Evolutionary conservation across 2,888 invertebrate species (phyloP).

Genomic region (Troides oblongomaculatus): DNA sequence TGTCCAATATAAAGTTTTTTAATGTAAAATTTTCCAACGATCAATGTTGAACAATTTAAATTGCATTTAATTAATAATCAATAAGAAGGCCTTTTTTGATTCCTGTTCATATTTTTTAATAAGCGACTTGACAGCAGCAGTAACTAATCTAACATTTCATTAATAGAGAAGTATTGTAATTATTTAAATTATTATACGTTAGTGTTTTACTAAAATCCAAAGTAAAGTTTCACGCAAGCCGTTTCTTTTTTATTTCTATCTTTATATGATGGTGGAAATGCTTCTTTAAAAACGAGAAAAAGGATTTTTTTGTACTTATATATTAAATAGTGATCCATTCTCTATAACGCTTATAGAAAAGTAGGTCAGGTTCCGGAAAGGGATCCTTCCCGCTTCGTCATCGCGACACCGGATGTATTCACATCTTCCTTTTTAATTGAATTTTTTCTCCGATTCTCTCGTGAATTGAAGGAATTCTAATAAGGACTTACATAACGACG

Average conservation of each 20-base stretch:
- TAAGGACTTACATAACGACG: too few relatives aligned
- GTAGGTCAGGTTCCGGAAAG: conserved; percentile 38
- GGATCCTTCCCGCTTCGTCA: conserved; percentile 37
- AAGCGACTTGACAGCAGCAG: too few relatives aligned
- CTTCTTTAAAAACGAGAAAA: background rate
- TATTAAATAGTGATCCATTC: conserved; percentile 5
- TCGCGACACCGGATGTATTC: conserved; percentile 43
- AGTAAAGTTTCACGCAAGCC: too few relatives aligned
- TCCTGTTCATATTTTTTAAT: too few relatives aligned
- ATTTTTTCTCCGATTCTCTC: background rate
- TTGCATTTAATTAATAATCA: background rate
- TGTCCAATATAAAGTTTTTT: background rate
- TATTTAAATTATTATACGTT: too few relatives aligned
- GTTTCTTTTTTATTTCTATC: too few relatives aligned
- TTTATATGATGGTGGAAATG: background rate
- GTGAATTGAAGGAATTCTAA: too few relatives aligned
- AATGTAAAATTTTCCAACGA: conserved; percentile 8
- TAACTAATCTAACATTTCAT: too few relatives aligned
- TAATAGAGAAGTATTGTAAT: too few relatives aligned
- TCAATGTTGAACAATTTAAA: background rate
- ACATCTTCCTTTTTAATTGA: conserved; percentile 30
- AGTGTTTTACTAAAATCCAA: too few relatives aligned
- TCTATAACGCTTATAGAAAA: conserved; percentile 27
- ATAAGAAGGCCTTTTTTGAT: background rate
- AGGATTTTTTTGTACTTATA: background rate